Evolutionary conservation across 2,888 invertebrate species (phyloP).

Genomic region (Thumatha senex): DNA sequence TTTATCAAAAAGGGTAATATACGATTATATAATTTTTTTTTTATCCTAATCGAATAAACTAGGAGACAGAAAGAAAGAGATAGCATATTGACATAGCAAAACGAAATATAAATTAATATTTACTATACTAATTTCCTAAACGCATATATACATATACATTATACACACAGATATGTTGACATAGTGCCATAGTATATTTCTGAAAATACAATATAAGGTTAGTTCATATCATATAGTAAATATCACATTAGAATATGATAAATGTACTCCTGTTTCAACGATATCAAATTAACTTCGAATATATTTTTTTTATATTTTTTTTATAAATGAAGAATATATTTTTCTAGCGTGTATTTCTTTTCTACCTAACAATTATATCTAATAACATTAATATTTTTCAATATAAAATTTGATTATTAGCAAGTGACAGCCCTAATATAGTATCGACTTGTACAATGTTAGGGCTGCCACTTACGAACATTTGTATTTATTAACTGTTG

Average conservation of each 20-base stretch:
- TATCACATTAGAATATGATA: constrained; percentile 6
- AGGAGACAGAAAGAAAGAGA: background rate
- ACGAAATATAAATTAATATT: background rate
- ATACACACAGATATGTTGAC: constrained; percentile 7
- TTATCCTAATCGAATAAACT: background rate
- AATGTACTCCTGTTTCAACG: background rate
- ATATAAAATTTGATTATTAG: background rate
- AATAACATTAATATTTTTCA: no score
- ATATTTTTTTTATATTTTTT: no score
- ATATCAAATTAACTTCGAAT: background rate
- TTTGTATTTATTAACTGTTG: background rate
- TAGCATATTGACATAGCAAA: background rate
- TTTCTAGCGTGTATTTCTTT: no score
- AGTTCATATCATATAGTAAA: constrained; percentile 2
- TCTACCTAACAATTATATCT: no score
- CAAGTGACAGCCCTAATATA: background rate
- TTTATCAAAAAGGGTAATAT: constrained; percentile 8
- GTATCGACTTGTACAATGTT: no score
- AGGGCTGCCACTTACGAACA: no score
- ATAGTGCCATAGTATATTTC: background rate
- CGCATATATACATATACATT: background rate
- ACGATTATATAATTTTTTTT: background rate
- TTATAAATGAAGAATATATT: no score
- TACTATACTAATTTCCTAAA: background rate
- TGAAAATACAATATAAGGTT: constrained; percentile 1